Percentiles rank a stretch among this genome's conserved stretches.
phyloP scores from a whole-genome alignment of 2,797 vertebrate species.

The Poecilia wingei region DNA sequence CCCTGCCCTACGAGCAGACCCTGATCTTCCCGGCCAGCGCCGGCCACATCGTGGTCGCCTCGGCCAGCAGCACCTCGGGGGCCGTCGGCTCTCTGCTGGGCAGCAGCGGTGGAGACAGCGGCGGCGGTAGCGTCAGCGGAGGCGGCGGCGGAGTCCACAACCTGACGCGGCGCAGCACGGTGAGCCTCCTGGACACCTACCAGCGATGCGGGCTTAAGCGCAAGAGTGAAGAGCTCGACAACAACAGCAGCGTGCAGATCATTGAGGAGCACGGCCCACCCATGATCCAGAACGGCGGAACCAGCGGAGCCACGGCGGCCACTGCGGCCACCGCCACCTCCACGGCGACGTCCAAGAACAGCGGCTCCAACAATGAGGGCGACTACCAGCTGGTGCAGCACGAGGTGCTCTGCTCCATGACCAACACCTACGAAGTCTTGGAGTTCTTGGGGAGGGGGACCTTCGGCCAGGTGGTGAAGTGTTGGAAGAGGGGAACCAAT shows the following conservation, averaged over 20 bases:
- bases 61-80: constrained; percentile 92
- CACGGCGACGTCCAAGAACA: constrained; percentile 95
- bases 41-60: constrained; percentile 93
- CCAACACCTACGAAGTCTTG: constrained; percentile 97
- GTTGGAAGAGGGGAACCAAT: constrained; percentile 98
- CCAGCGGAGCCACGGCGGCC: constrained; percentile 80
- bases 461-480: constrained; percentile 98
- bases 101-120: constrained; percentile 84
- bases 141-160: constrained; percentile 86
- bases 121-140: constrained; percentile 80
- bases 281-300: constrained; percentile 91
- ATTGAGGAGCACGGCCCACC: constrained; percentile 92
- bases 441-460: constrained; percentile 97
- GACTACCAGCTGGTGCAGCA: constrained; percentile 99
- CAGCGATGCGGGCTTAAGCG: constrained; percentile 99
- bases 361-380: constrained; percentile 95
- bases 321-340: constrained; percentile 91
- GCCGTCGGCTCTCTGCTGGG: constrained; percentile 84
- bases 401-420: constrained; percentile 99
- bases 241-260: constrained; percentile 96
- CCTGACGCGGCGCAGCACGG: constrained; percentile 98
- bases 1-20: constrained; percentile 95
- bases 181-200: constrained; percentile 98
- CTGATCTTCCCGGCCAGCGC: constrained; percentile 94
- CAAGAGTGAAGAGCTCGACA: constrained; percentile 98